Percentiles rank a stretch among this genome's conserved stretches.
These are phyloP conservation scores for Stigmatopora argus DNA, from an alignment of 2,113 vertebrate species.

Conservation along the genomic window DNA sequence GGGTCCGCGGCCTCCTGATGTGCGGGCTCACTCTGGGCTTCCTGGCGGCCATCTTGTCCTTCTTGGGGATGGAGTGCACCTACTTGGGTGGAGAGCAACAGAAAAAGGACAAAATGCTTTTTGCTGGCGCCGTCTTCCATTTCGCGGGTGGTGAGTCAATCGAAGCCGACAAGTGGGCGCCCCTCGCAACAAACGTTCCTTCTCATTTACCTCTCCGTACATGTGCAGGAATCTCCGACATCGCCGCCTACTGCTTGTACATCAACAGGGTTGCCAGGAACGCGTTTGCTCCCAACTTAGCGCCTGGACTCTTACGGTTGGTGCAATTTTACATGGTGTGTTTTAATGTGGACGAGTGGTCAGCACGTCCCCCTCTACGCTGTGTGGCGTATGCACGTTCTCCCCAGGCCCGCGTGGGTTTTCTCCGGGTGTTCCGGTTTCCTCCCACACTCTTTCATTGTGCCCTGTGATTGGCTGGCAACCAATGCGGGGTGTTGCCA, in stretches of 20 bases:
- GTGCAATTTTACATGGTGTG: conserved; percentile 26
- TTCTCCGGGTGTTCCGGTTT: too few relatives aligned
- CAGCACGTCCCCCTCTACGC: too few relatives aligned
- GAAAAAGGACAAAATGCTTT: conserved; percentile 62
- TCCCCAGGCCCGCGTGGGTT: too few relatives aligned
- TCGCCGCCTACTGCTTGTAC: conserved; percentile 70
- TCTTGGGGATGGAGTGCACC: conserved; percentile 75
- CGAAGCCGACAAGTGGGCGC: neutral
- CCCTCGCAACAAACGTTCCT: neutral
- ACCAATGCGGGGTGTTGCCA: too few relatives aligned
- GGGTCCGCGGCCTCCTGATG: conserved; percentile 65
- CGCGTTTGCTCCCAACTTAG: conserved; percentile 28
- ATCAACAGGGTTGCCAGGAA: conserved; percentile 61
- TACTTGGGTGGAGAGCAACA: conserved; percentile 62
- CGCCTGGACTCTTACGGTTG: conserved; percentile 47
- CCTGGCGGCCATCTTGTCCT: conserved; percentile 58
- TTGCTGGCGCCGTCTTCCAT: conserved; percentile 60
- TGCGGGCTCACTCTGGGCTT: conserved; percentile 58
- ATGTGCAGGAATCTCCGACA: conserved; percentile 54
- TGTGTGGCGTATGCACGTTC: too few relatives aligned
- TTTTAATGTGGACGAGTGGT: too few relatives aligned
- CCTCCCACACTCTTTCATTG: too few relatives aligned
- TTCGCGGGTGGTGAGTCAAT: conserved; percentile 57
- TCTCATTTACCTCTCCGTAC: conserved; percentile 24
- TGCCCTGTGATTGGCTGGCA: too few relatives aligned